A percentile compares a stretch with the other conserved stretches of the same genome.
Evolutionary conservation across 2,113 vertebrate species (phyloP).

Genomic region (Leiothrix lutea): DNA sequence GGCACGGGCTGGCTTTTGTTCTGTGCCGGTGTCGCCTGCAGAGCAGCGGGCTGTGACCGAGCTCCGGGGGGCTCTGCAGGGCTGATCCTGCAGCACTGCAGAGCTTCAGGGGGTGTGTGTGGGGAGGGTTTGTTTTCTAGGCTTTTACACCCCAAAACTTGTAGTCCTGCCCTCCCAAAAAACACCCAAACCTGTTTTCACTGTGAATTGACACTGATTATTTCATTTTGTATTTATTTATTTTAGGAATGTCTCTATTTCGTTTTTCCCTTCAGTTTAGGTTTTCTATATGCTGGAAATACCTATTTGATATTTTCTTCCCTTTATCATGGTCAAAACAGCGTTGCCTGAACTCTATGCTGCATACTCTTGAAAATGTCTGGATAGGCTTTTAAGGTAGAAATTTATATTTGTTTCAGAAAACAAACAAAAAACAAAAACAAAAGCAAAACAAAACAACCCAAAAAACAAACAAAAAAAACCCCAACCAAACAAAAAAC

Average conservation of each 20-base stretch:
- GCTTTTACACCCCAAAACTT: background rate
- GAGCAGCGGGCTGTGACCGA: background rate
- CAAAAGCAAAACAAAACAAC: no score
- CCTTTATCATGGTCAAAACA: background rate
- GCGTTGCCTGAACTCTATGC: background rate
- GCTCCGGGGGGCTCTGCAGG: fast-evolving
- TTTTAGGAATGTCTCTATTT: background rate
- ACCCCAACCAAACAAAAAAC: background rate
- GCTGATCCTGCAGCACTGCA: no score
- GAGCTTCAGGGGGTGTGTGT: fast-evolving
- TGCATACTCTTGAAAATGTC: background rate
- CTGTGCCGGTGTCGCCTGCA: no score
- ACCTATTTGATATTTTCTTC: background rate
- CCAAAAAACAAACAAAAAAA: background rate
- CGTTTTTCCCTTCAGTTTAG: fast-evolving
- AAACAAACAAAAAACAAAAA: background rate
- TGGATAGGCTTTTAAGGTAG: background rate
- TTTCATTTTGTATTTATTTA: background rate
- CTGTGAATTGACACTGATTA: background rate
- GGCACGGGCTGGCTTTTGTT: background rate
- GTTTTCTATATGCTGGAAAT: background rate
- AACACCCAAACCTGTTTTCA: background rate
- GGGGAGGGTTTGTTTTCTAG: fast-evolving
- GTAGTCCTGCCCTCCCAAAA: fast-evolving
- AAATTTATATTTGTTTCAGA: background rate